These are phyloP conservation scores for Harpegnathos saltator DNA, from an alignment of 1,140 invertebrate genomes.

Conservation along the genomic window DNA sequence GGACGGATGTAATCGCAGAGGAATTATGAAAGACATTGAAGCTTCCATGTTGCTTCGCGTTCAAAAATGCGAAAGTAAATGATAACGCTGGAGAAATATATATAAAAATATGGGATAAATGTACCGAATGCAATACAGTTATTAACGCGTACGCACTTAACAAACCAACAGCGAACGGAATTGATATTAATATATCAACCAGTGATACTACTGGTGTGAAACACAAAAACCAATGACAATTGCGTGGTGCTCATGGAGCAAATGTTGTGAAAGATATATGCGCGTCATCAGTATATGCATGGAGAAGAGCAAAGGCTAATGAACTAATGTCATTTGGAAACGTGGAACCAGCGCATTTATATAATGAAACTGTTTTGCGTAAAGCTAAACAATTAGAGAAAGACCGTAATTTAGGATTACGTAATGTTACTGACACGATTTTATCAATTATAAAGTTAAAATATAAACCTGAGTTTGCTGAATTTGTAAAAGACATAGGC, in stretches of 20 bases:
- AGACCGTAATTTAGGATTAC: too few species aligned
- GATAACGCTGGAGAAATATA: not conserved
- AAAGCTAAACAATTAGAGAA: too few species aligned
- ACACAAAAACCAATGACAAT: slow-evolving; percentile 11
- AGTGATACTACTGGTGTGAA: not conserved
- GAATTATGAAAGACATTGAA: too few species aligned
- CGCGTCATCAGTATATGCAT: not conserved
- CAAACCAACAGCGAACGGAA: not conserved
- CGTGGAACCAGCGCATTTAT: slow-evolving; percentile 1
- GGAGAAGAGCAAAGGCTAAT: slow-evolving; percentile 14
- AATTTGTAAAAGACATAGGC: not conserved
- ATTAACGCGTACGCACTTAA: not conserved
- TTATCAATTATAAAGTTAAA: not conserved
- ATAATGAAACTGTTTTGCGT: too few species aligned
- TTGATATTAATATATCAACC: slow-evolving; percentile 9
- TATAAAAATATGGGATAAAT: not conserved
- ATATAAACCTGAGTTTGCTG: not conserved
- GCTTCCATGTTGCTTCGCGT: slow-evolving; percentile 6
- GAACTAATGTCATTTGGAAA: slow-evolving; percentile 18
- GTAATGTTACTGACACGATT: too few species aligned
- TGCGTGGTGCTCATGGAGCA: slow-evolving; percentile 5
- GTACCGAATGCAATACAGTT: not conserved
- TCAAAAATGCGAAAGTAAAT: slow-evolving; percentile 5
- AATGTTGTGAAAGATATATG: not conserved
- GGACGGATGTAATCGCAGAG: too few species aligned